These are phyloP conservation scores for Hypercompe scribonia DNA, from an alignment of 2,888 invertebrate genomes.

Conservation along the genomic window DNA sequence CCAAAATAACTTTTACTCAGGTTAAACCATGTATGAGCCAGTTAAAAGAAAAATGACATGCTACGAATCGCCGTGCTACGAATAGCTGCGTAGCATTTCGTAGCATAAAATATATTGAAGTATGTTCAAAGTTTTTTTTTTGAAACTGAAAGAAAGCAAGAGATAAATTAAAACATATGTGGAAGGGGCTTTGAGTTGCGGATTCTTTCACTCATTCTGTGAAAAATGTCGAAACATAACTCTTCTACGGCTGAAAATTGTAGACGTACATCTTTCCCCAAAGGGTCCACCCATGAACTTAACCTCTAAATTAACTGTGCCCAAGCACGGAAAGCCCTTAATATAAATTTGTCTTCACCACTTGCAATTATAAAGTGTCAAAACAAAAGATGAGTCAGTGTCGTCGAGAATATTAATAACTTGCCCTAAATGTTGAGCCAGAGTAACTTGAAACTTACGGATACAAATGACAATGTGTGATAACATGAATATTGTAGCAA, in stretches of 20 bases:
- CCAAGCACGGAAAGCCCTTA: not conserved
- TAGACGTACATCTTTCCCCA: not conserved
- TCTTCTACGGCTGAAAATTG: not conserved
- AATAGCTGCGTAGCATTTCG: too few species aligned
- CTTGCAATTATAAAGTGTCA: constrained; percentile 1
- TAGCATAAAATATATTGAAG: too few species aligned
- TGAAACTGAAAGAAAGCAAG: too few species aligned
- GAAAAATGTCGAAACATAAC: not conserved
- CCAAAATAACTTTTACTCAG: too few species aligned
- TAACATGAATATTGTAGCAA: not conserved
- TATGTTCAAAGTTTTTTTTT: too few species aligned
- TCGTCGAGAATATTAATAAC: not conserved
- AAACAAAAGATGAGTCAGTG: not conserved
- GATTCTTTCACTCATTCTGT: too few species aligned
- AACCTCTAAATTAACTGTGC: not conserved
- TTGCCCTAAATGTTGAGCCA: not conserved
- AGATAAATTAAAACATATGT: too few species aligned
- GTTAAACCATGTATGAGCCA: not conserved
- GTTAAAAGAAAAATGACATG: not conserved
- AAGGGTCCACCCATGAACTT: not conserved
- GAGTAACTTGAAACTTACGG: not conserved
- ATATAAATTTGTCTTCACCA: not conserved
- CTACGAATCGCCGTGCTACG: not conserved
- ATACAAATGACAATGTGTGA: not conserved
- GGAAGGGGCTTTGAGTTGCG: too few species aligned